Percentiles rank a stretch among this genome's conserved stretches.
Conservation (phyloP, 1,140 invertebrate species). For the Ylistrum balloti region DNA sequence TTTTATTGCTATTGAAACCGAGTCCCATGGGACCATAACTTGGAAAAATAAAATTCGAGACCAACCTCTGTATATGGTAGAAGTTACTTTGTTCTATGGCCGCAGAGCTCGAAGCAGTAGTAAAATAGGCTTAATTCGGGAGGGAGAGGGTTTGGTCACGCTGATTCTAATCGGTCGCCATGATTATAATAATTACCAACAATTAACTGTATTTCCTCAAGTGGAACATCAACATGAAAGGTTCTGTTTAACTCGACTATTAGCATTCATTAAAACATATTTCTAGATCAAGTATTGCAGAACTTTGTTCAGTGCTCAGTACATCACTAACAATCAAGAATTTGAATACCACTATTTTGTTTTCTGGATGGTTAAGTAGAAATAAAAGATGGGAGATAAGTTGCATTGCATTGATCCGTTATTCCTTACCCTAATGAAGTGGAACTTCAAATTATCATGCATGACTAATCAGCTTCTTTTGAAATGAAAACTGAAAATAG, state of each 20-base stretch:
- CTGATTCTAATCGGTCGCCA: slow-evolving; percentile 8
- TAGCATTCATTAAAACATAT: slow-evolving; percentile 36
- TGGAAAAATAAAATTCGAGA: slow-evolving; percentile 35
- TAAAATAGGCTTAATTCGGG: slow-evolving; percentile 15
- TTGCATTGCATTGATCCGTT: neutral
- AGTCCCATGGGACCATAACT: slow-evolving; percentile 30
- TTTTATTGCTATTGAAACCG: slow-evolving; percentile 21
- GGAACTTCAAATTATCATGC: neutral
- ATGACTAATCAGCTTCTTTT: neutral
- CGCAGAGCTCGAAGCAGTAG: neutral
- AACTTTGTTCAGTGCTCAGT: neutral
- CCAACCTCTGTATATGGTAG: slow-evolving; percentile 17
- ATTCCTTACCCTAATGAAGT: neutral
- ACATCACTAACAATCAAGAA: neutral
- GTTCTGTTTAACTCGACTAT: neutral
- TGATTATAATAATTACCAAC: slow-evolving; percentile 34
- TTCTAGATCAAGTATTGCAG: neutral
- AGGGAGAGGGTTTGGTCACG: neutral
- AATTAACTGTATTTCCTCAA: neutral
- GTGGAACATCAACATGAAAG: slow-evolving; percentile 2
- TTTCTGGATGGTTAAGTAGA: neutral
- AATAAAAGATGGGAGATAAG: neutral
- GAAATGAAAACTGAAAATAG: neutral
- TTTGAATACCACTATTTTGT: neutral
- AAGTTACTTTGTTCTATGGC: slow-evolving; percentile 15